Evolutionary conservation across 2,888 invertebrate genomes (phyloP).

Genomic region (Philereme vetulata): DNA sequence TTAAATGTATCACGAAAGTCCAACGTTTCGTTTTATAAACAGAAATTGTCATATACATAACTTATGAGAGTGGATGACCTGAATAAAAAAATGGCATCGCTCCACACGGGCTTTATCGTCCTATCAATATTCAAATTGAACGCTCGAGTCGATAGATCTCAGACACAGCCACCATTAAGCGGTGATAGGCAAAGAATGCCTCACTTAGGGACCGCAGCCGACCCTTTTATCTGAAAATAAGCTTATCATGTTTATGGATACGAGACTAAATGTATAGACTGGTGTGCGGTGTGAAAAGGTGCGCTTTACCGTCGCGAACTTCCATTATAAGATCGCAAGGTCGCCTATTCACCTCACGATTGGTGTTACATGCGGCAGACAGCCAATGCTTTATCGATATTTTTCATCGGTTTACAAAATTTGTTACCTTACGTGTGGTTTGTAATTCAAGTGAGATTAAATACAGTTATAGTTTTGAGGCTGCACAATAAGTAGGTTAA

Average conservation of each 20-base stretch:
- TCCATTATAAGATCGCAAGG: conserved; percentile 59
- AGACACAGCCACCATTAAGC: conserved; percentile 74
- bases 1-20: neutral
- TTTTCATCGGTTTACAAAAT: conserved; percentile 7
- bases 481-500: neutral
- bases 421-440: neutral
- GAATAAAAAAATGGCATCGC: conserved; percentile 58
- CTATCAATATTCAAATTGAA: conserved; percentile 79
- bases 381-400: conserved; percentile 21
- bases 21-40: neutral
- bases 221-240: conserved; percentile 79
- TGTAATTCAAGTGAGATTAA: neutral
- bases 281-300: conserved; percentile 61
- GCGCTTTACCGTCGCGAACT: conserved; percentile 61
- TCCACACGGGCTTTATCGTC: conserved; percentile 51
- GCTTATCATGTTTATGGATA: conserved; percentile 79
- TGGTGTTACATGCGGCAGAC: conserved; percentile 38
- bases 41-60: neutral
- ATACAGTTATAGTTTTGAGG: neutral
- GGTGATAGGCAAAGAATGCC: conserved; percentile 77
- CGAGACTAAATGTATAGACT: conserved; percentile 66
- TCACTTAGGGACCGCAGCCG: conserved; percentile 70
- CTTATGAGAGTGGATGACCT: conserved; percentile 47
- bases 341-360: conserved; percentile 48
- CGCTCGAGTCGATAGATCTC: conserved; percentile 68